A percentile compares a stretch with the other conserved stretches of the same genome.
phyloP scores from a whole-genome alignment of 2,888 invertebrate species.

The Perdita meconis region DNA sequence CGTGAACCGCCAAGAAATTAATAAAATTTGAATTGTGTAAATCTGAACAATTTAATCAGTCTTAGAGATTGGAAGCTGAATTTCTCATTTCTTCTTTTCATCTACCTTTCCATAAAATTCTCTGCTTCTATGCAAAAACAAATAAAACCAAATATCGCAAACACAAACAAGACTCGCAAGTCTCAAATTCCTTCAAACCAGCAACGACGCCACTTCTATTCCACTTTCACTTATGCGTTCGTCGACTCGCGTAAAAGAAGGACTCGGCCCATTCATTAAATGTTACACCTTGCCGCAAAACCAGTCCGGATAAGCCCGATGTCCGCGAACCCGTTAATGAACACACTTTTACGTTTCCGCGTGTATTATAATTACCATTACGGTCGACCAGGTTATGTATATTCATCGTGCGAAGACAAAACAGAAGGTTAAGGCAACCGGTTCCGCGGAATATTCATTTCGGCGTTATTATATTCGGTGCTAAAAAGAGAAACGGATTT shows the following conservation, averaged over 20 bases:
- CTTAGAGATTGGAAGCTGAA: too few relatives aligned
- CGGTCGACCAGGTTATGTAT: neutral
- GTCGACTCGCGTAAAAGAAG: constrained; percentile 8
- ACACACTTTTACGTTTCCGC: constrained; percentile 23
- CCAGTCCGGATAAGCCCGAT: constrained; percentile 48
- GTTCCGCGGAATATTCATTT: constrained; percentile 6
- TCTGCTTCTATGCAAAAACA: too few relatives aligned
- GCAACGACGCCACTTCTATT: neutral
- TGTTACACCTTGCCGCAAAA: constrained; percentile 25
- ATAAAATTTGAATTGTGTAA: too few relatives aligned
- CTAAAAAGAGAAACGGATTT: neutral
- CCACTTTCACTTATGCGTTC: constrained; percentile 44
- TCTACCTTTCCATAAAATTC: too few relatives aligned
- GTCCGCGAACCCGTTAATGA: constrained; percentile 45
- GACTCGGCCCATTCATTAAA: constrained; percentile 47
- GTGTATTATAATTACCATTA: constrained; percentile 35
- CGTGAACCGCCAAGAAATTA: too few relatives aligned
- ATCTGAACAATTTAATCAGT: too few relatives aligned
- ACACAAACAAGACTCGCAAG: neutral
- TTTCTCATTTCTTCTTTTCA: too few relatives aligned
- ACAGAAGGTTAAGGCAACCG: neutral
- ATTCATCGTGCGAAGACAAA: constrained; percentile 3
- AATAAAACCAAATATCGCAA: neutral
- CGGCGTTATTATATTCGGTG: neutral
- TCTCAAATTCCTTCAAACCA: neutral